phyloP scores from a whole-genome alignment of 2,797 vertebrate genomes.

The Pantherophis vulpinus region DNA sequence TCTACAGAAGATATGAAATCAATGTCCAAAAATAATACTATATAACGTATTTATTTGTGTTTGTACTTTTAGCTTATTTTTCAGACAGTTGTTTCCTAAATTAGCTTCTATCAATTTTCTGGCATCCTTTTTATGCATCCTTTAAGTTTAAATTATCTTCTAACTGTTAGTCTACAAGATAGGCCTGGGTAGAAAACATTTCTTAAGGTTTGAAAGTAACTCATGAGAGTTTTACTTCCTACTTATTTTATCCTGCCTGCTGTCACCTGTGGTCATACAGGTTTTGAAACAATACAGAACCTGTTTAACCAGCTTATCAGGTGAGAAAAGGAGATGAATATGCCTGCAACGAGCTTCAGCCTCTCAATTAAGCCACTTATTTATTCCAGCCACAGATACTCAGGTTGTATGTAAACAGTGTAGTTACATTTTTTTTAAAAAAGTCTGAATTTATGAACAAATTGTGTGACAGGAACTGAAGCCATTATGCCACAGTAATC shows the following conservation, averaged over 20 bases:
- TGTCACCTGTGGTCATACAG: slow-evolving; percentile 4
- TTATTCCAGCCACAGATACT: background rate
- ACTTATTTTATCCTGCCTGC: background rate
- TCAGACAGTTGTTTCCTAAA: background rate
- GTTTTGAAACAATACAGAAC: slow-evolving; percentile 9
- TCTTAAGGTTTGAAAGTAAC: background rate
- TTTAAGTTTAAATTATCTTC: background rate
- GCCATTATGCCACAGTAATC: background rate
- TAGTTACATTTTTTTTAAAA: background rate
- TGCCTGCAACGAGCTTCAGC: too few relatives aligned
- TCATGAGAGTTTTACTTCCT: background rate
- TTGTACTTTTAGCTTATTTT: background rate
- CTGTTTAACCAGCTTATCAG: background rate
- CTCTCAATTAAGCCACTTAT: background rate
- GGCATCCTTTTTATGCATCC: background rate
- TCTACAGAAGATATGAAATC: background rate
- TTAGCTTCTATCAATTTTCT: background rate
- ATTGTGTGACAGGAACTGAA: background rate
- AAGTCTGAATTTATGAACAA: background rate
- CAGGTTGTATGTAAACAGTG: background rate
- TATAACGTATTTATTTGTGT: background rate
- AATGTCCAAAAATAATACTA: background rate
- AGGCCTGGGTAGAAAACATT: background rate
- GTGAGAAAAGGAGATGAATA: background rate
- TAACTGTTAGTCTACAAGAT: background rate